phyloP scores from a whole-genome alignment of 2,888 invertebrate species.

The Drosophila mayaguana region DNA sequence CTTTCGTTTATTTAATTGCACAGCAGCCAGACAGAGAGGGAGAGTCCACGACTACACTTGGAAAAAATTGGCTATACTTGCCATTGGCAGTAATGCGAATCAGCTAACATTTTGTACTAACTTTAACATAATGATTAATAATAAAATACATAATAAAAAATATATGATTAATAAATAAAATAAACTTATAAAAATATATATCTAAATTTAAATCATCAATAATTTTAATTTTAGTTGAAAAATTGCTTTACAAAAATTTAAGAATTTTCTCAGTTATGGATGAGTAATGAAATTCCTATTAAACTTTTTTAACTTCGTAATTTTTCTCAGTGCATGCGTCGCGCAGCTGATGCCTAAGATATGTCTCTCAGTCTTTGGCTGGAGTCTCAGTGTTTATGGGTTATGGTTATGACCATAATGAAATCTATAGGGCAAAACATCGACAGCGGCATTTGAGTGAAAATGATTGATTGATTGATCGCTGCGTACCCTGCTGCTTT shows the following conservation, averaged over 20 bases:
- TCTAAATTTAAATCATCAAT: no score
- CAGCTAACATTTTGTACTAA: no score
- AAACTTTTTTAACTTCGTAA: no score
- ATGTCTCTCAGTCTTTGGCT: constrained; percentile 17
- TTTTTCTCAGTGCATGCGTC: constrained; percentile 2
- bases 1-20: constrained; percentile 80
- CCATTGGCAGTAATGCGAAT: no score
- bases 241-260: no score
- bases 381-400: constrained; percentile 65
- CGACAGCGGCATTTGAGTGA: constrained; percentile 75
- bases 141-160: no score
- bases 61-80: background rate
- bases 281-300: no score
- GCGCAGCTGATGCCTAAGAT: constrained; percentile 37
- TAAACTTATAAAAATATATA: no score
- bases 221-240: no score
- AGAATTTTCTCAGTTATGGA: no score
- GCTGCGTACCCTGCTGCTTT: constrained; percentile 40
- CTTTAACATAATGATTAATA: no score
- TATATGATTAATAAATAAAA: no score
- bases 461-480: constrained; percentile 80
- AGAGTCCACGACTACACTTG: constrained; percentile 40
- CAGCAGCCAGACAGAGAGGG: constrained; percentile 60
- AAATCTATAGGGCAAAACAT: constrained; percentile 76
- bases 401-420: constrained; percentile 77